phyloP scores from a whole-genome alignment of 2,888 invertebrate genomes.

The Balanococcus diminutus region DNA sequence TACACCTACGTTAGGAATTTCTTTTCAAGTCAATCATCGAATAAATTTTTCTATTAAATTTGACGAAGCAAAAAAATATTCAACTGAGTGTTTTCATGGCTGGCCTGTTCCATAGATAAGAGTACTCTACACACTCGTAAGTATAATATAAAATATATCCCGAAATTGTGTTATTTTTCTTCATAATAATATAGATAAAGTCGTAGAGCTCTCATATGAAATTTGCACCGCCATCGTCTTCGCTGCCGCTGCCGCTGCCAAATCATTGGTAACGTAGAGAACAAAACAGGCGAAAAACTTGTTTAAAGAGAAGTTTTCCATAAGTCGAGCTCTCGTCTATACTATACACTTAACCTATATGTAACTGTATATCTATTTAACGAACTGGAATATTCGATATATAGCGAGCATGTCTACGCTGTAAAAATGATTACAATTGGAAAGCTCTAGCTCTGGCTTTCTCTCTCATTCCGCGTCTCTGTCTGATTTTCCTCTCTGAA shows the following conservation, averaged over 20 bases:
- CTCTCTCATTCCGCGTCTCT: not conserved
- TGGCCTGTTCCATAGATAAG: not conserved
- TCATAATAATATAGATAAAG: not conserved
- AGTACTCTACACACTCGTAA: not conserved
- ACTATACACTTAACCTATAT: too few species aligned
- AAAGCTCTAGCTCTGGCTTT: not conserved
- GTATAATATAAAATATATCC: too few species aligned
- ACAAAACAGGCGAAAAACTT: not conserved
- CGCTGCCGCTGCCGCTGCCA: too few species aligned
- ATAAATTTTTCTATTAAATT: not conserved
- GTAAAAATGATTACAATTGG: not conserved
- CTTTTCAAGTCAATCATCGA: not conserved
- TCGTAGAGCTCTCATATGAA: not conserved
- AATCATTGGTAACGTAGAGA: not conserved
- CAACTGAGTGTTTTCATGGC: not conserved
- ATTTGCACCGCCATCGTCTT: too few species aligned
- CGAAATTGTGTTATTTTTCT: not conserved
- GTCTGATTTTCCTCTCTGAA: too few species aligned
- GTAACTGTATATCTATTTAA: not conserved
- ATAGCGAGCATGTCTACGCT: not conserved
- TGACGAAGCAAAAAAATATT: conserved; percentile 18
- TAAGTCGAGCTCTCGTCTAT: not conserved
- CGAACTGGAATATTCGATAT: not conserved
- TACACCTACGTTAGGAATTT: not conserved
- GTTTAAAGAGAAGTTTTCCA: not conserved